Evolutionary conservation across 2,797 vertebrate genomes (phyloP), one percentile per base, ranked within the genome.

Genomic region (Tarsius wallacei): DNA sequence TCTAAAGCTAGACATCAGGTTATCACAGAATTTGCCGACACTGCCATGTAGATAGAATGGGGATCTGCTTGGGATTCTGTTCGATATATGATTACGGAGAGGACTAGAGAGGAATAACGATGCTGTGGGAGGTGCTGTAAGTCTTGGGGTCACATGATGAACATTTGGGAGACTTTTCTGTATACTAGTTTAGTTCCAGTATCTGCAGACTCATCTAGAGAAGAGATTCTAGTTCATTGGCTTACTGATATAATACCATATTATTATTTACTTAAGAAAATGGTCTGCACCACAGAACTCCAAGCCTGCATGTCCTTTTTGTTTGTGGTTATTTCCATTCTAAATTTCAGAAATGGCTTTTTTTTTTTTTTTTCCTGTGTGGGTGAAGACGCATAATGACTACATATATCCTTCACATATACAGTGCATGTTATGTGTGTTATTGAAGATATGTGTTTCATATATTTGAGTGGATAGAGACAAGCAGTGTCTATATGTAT

Each of bases 191-290:
- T 93, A 77, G 51, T 7, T 14, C 24, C 42, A 7, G 33, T 93
- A 16, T 87, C 81, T 93, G 17, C 84, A 83, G 36, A 42, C 17
- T 89, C 51, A 42, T 68, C 73, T 77, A 66, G 84, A 59, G 66
- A 42, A 42, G 88, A 81, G 14, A 22, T 21, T 90, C 80, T 12
- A 95, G 28, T 86, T 76, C 59, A 33, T 80, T 94, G 81, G 47
- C 87, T 96, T 22, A 11, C 19, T 73, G 68, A 31, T 70, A 53
- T 42, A 53, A 73, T 63, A 70, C 64, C 63, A 55, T 15, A n/a
- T 91, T 90, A 73, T 89, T 95, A 49, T 91, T 86, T 88, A 88
- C 31, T 96, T 93, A 24, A 87, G 70, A 85, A 93, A 77, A 81
- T 64, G 16, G 13, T 70, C n/a, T 68, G 2, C 31, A 49, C 12